Conservation (phyloP, 2,113 vertebrate species). For the Chiloscyllium plagiosum region DNA sequence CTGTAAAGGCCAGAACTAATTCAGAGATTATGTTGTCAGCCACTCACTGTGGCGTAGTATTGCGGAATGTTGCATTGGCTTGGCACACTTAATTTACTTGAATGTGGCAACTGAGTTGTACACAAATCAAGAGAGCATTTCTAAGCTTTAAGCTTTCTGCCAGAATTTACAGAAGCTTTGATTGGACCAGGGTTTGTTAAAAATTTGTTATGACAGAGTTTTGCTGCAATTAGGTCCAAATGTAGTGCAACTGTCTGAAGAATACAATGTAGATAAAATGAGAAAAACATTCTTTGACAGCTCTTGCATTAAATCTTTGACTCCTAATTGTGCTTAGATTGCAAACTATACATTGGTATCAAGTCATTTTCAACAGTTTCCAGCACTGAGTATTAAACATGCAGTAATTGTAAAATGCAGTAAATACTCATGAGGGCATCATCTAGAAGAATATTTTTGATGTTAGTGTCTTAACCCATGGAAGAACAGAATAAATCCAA, state of each 20-base stretch:
- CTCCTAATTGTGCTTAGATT: slow-evolving; percentile 20
- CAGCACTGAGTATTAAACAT: background rate
- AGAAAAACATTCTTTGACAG: slow-evolving; percentile 18
- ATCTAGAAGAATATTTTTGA: background rate
- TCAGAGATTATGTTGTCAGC: background rate
- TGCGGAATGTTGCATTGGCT: background rate
- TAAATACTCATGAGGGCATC: background rate
- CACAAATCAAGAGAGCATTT: slow-evolving; percentile 16
- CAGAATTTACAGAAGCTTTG: slow-evolving; percentile 8
- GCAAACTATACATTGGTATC: background rate
- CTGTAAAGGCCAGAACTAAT: background rate
- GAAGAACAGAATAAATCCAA: background rate
- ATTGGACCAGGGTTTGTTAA: background rate
- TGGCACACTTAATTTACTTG: background rate
- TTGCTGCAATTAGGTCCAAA: background rate
- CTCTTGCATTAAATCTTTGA: slow-evolving; percentile 17
- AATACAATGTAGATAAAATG: background rate
- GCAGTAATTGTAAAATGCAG: background rate
- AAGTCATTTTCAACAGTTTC: background rate
- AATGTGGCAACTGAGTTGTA: background rate
- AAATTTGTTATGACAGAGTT: slow-evolving; percentile 25
- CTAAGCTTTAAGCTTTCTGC: background rate
- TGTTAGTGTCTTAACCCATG: background rate
- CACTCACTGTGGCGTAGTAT: background rate
- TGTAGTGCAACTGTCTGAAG: slow-evolving; percentile 1